Evolutionary conservation across 1,140 invertebrate species (phyloP).

Genomic region (Dinothrombium tinctorium): DNA sequence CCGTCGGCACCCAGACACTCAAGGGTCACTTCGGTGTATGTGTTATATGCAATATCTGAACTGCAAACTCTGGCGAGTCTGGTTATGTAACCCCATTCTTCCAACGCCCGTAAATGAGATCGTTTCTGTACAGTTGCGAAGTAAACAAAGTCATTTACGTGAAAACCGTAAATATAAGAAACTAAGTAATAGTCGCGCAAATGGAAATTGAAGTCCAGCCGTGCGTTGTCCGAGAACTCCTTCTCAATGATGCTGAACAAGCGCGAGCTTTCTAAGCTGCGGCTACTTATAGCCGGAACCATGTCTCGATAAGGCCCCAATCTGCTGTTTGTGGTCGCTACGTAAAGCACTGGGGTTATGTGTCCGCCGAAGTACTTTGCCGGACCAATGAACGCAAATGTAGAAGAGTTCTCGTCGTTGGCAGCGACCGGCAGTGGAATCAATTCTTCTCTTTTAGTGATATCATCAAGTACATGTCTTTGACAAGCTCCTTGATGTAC

Average conservation of each 20-base stretch:
- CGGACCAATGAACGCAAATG: slow-evolving; percentile 80
- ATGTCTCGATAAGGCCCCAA: slow-evolving; percentile 75
- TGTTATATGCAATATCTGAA: slow-evolving; percentile 71
- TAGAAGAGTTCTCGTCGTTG: slow-evolving; percentile 70
- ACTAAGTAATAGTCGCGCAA: slow-evolving; percentile 65
- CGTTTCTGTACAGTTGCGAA: slow-evolving; percentile 83
- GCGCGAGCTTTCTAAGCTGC: slow-evolving; percentile 37
- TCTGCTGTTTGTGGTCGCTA: slow-evolving; percentile 78
- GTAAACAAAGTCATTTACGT: slow-evolving; percentile 77
- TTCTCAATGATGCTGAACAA: slow-evolving; percentile 37
- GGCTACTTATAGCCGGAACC: slow-evolving; percentile 70
- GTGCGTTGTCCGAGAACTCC: slow-evolving; percentile 57
- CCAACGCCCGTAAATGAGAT: slow-evolving; percentile 49
- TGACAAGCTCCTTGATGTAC: slow-evolving; percentile 62
- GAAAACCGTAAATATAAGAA: slow-evolving; percentile 83
- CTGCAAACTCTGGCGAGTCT: slow-evolving; percentile 73
- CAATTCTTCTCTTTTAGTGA: slow-evolving; percentile 49
- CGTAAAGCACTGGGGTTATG: slow-evolving; percentile 61
- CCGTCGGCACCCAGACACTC: slow-evolving; percentile 41
- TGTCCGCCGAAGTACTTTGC: slow-evolving; percentile 45
- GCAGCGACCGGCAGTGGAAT: slow-evolving; percentile 62
- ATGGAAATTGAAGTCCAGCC: slow-evolving; percentile 75
- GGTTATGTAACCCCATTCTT: slow-evolving; percentile 74
- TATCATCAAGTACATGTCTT: slow-evolving; percentile 56
- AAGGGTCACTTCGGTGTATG: slow-evolving; percentile 76